Conservation (phyloP, 2,113 vertebrate genomes). For the Corynorhinus townsendii region DNA sequence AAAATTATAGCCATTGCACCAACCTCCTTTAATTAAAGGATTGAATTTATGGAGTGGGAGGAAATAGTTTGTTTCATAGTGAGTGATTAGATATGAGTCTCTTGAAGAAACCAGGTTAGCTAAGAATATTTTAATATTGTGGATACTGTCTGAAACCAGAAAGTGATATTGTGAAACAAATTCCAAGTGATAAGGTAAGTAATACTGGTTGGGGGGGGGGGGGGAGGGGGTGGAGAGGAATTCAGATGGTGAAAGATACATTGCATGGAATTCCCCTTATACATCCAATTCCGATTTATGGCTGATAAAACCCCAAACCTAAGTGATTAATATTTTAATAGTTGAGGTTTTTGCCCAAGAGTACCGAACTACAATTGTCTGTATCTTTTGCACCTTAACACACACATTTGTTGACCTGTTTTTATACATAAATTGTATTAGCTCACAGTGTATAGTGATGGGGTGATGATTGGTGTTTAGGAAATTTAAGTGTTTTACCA, state of each 20-base stretch:
- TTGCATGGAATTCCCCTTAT: not conserved
- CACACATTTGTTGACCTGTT: not conserved
- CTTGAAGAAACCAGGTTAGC: constrained; percentile 39
- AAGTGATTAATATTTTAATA: not conserved
- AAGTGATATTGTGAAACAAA: constrained; percentile 48
- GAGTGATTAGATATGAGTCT: constrained; percentile 8
- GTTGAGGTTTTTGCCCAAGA: constrained; percentile 6
- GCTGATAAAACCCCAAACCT: not conserved
- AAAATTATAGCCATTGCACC: not conserved
- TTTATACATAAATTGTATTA: not conserved
- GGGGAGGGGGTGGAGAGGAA: constrained; percentile 1
- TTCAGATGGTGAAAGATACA: not conserved
- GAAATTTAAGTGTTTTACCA: not conserved
- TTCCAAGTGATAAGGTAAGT: constrained; percentile 71
- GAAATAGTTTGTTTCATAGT: not conserved
- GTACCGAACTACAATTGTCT: not conserved
- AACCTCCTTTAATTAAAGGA: not conserved
- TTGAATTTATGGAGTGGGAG: not conserved
- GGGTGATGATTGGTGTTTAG: not conserved
- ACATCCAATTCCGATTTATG: not conserved
- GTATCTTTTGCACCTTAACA: not conserved
- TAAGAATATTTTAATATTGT: constrained; percentile 40
- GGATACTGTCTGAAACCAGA: constrained; percentile 47
- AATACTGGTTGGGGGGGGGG: not conserved
- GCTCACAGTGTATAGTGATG: not conserved